Evolutionary conservation across 2,797 vertebrate genomes (phyloP), one percentile per base, ranked within the genome.

Genomic region (Clarias laeviceps): DNA sequence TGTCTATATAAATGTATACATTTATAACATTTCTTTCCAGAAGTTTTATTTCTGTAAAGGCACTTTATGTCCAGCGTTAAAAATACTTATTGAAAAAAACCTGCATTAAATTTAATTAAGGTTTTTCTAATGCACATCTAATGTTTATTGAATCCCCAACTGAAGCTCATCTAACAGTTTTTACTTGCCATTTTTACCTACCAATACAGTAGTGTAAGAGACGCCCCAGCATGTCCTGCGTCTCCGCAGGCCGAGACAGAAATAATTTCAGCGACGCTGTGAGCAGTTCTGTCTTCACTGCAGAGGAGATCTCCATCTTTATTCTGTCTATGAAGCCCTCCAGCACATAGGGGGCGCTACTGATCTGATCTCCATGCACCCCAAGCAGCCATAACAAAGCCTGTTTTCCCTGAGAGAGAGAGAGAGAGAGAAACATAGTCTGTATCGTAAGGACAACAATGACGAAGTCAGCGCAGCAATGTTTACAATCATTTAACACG

Each of bases 341-440:
- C 91, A 99, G 68, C 0, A 97, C 93, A 62, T 99, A 99, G 34
- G 98, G 97, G 81, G 97, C 97, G 0, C 93, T 95, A 0, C 94
- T 93, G 45, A 99, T 93, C 74, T 90, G 93, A 73, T 97, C 96
- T 4, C 97, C 97, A 0, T 98, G 96, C 0, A 95, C 89, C 0
- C 98, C 97, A 83, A 99, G 93, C 5, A 99, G 93, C 98, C 98
- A 99, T 85, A 99, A 93, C 89, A 99, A 91, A 0, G 98, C 97
- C 89, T 97, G 97, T 80, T 97, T 97, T 80, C 97, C 98, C 98
- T 99, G 66, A 61, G 9, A 77, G 24, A 72, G 22, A 70, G 12
- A 77, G 45, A 50, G 11, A 50, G 45, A 50, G 11, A 56, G 56
- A 77, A 14, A 61, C 24, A 7, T 5, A 34, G 20, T 61, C 56